Conservation (phyloP, 2,113 vertebrate genomes). For the Solea solea region DNA sequence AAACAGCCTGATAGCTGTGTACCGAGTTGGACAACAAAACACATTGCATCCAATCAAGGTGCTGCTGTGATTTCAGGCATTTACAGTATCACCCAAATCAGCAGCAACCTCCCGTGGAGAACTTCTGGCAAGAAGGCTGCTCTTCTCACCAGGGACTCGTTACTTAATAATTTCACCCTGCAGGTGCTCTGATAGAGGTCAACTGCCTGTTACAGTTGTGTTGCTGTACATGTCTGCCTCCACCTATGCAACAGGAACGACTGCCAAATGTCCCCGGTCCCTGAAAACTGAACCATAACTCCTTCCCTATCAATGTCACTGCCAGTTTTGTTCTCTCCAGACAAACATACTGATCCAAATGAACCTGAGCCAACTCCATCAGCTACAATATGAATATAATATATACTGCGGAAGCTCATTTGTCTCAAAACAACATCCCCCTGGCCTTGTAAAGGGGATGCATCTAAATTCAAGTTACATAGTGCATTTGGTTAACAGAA, state of each 20-base stretch:
- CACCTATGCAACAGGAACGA: slow-evolving; percentile 58
- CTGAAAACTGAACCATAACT: slow-evolving; percentile 52
- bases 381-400: slow-evolving; percentile 63
- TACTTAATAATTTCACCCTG: slow-evolving; percentile 77
- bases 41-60: slow-evolving; percentile 39
- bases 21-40: slow-evolving; percentile 24
- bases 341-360: slow-evolving; percentile 52
- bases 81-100: slow-evolving; percentile 67
- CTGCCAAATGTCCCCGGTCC: slow-evolving; percentile 65
- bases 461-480: slow-evolving; percentile 55
- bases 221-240: slow-evolving; percentile 61
- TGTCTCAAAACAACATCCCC: slow-evolving; percentile 66
- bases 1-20: neutral
- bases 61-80: slow-evolving; percentile 49
- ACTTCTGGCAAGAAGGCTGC: slow-evolving; percentile 72
- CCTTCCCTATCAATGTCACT: slow-evolving; percentile 66
- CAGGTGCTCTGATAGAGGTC: slow-evolving; percentile 76
- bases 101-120: slow-evolving; percentile 61
- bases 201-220: slow-evolving; percentile 66
- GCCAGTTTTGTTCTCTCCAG: slow-evolving; percentile 38
- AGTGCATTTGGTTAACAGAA: slow-evolving; percentile 40
- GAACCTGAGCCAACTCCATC: slow-evolving; percentile 67
- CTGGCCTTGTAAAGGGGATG: slow-evolving; percentile 32
- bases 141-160: slow-evolving; percentile 75
- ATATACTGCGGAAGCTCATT: slow-evolving; percentile 56